A percentile compares a stretch with the other conserved stretches of the same genome.
Conservation (phyloP, 2,797 vertebrate species). For the Parauchenoglanis punctatus region DNA sequence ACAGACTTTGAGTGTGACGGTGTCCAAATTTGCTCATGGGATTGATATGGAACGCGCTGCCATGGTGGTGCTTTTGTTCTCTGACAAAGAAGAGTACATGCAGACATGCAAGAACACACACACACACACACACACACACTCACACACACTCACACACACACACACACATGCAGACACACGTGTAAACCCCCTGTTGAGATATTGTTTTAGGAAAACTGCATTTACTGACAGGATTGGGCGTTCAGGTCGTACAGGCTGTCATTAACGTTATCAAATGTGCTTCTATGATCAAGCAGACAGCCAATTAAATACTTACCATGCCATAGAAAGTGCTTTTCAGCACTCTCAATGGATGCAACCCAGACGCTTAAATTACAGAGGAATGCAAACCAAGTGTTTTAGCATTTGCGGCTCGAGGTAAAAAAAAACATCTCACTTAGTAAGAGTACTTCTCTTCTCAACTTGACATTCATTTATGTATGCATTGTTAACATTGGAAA, state of each 20-base stretch:
- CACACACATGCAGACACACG: neutral
- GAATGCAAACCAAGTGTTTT: conserved; percentile 52
- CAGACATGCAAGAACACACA: conserved; percentile 28
- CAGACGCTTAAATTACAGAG: conserved; percentile 53
- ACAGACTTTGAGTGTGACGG: conserved; percentile 7
- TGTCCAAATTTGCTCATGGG: conserved; percentile 27
- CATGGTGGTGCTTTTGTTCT: conserved; percentile 15
- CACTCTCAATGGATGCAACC: conserved; percentile 48
- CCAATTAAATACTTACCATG: conserved; percentile 58
- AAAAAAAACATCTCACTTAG: conserved; percentile 24
- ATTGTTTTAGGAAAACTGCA: conserved; percentile 35
- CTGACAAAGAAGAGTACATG: conserved; percentile 5
- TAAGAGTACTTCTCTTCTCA: conserved; percentile 27
- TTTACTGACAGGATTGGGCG: conserved; percentile 38
- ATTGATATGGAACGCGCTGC: conserved; percentile 9
- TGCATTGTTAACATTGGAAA: conserved; percentile 40
- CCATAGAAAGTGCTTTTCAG: conserved; percentile 53
- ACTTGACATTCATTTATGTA: conserved; percentile 43
- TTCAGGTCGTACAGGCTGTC: conserved; percentile 63
- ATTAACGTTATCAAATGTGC: conserved; percentile 67
- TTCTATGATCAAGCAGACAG: conserved; percentile 55
- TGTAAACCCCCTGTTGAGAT: conserved; percentile 37
- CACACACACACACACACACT: neutral
- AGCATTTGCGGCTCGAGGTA: conserved; percentile 36
- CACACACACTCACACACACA: conserved; percentile 10